phyloP scores from a whole-genome alignment of 2,888 invertebrate genomes.

The Bembecia ichneumoniformis region DNA sequence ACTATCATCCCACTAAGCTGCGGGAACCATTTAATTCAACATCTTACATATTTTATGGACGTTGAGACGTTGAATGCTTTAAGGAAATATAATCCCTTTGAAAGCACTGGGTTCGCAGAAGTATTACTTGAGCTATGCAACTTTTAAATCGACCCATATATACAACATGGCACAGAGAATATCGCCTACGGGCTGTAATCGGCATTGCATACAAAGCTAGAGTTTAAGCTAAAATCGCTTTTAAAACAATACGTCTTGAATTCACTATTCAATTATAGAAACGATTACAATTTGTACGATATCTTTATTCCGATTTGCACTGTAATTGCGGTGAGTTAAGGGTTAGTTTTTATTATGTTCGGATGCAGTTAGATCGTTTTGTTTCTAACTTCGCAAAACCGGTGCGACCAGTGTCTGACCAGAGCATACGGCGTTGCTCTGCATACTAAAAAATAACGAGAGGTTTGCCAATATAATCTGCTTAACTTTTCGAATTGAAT shows the following conservation, averaged over 20 bases:
- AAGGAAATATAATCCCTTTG: background rate
- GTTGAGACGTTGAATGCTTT: too few species aligned
- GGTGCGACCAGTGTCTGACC: slow-evolving; percentile 54
- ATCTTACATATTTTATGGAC: too few species aligned
- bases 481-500: background rate
- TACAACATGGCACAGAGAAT: slow-evolving; percentile 22
- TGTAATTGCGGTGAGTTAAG: slow-evolving; percentile 6
- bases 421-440: slow-evolving; percentile 34
- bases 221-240: slow-evolving; percentile 19
- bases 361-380: slow-evolving; percentile 18
- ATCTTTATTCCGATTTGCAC: background rate
- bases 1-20: too few species aligned
- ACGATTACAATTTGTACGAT: background rate
- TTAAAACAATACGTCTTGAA: slow-evolving; percentile 6
- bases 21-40: too few species aligned
- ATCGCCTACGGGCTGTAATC: slow-evolving; percentile 35
- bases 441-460: slow-evolving; percentile 48
- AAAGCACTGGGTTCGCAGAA: background rate
- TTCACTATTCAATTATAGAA: background rate
- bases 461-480: background rate
- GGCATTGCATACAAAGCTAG: slow-evolving; percentile 6
- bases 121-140: background rate
- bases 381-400: slow-evolving; percentile 25
- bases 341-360: slow-evolving; percentile 11
- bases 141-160: slow-evolving; percentile 1